A percentile compares a stretch with the other conserved stretches of the same genome.
phyloP scores from a whole-genome alignment of 2,888 invertebrate species.

The Diarsia brunnea region DNA sequence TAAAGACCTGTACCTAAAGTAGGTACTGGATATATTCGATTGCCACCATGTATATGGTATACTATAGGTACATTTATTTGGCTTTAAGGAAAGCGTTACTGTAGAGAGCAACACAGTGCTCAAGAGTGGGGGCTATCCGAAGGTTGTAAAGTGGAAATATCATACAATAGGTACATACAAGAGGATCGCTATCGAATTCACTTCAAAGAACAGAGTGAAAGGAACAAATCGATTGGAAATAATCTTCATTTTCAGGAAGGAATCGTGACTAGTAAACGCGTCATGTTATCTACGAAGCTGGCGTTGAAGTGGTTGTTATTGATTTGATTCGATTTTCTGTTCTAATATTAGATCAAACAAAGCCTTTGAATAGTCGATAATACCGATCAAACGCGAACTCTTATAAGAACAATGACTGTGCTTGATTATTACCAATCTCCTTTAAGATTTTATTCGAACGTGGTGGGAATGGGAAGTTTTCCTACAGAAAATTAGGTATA shows the following conservation, averaged over 20 bases:
- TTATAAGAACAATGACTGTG: neutral
- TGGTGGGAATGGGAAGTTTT: neutral
- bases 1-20: too few relatives aligned
- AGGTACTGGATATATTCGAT: too few relatives aligned
- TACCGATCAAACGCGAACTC: neutral
- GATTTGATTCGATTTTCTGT: slow-evolving; percentile 11
- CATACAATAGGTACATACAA: slow-evolving; percentile 63
- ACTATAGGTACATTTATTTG: neutral
- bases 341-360: neutral
- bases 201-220: slow-evolving; percentile 72
- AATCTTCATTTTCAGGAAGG: slow-evolving; percentile 74
- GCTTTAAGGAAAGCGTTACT: neutral
- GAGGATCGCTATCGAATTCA: slow-evolving; percentile 66
- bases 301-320: slow-evolving; percentile 24
- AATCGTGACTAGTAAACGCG: slow-evolving; percentile 61
- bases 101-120: slow-evolving; percentile 3
- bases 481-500: neutral
- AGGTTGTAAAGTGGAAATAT: slow-evolving; percentile 70
- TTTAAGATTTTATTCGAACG: neutral
- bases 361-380: neutral
- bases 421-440: too few relatives aligned
- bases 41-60: neutral
- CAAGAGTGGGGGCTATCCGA: slow-evolving; percentile 22
- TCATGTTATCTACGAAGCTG: slow-evolving; percentile 48
- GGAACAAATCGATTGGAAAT: slow-evolving; percentile 78